Evolutionary conservation across 2,797 vertebrate species (phyloP).

Genomic region (Danio aesculapii): DNA sequence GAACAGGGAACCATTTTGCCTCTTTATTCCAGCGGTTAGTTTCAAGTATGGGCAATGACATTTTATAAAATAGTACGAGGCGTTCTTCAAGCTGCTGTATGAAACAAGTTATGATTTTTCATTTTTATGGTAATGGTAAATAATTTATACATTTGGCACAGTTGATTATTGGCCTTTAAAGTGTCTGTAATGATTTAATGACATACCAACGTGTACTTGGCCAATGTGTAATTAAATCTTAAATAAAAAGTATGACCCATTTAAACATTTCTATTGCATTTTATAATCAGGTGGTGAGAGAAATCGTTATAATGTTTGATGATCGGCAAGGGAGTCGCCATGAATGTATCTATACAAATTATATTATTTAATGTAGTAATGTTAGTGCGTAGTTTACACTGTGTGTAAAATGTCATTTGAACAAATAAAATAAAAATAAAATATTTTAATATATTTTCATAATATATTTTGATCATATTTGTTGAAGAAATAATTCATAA

Average conservation of each 20-base stretch:
- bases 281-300: slow-evolving; percentile 11
- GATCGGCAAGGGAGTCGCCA: slow-evolving; percentile 26
- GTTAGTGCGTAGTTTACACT: background rate
- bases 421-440: background rate
- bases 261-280: slow-evolving; percentile 22
- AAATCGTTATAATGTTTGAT: slow-evolving; percentile 16
- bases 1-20: background rate
- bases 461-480: background rate
- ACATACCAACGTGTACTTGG: slow-evolving; percentile 36
- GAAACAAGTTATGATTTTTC: slow-evolving; percentile 55
- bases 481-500: background rate
- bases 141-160: slow-evolving; percentile 62
- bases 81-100: slow-evolving; percentile 16
- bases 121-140: slow-evolving; percentile 65
- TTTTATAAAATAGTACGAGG: background rate
- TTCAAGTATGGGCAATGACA: background rate
- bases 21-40: slow-evolving; percentile 2
- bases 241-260: slow-evolving; percentile 38
- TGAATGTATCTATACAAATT: slow-evolving; percentile 11
- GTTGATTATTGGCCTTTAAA: slow-evolving; percentile 64
- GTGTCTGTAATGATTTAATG: slow-evolving; percentile 52
- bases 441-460: background rate
- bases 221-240: slow-evolving; percentile 30
- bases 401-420: background rate
- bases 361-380: background rate